A percentile compares a stretch with the other conserved stretches of the same genome.
These are phyloP conservation scores for Geotrypetes seraphini DNA, from an alignment of 2,797 vertebrate species.

Conservation along the genomic window DNA sequence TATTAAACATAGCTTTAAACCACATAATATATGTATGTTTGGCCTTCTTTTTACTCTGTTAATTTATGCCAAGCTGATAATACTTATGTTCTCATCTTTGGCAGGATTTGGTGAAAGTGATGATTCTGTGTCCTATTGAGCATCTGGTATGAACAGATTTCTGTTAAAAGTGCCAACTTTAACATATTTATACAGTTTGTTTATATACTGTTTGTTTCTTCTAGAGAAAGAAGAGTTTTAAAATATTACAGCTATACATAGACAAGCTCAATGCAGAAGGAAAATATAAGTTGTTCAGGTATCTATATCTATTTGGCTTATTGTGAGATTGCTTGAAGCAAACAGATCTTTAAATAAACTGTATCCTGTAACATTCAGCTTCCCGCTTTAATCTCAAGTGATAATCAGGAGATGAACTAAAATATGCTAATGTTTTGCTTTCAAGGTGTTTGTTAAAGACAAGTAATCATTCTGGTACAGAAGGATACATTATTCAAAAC, in stretches of 20 bases:
- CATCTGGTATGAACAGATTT: conserved; percentile 61
- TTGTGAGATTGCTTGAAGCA: background rate
- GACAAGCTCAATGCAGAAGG: conserved; percentile 74
- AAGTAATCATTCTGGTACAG: conserved; percentile 78
- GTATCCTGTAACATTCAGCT: background rate
- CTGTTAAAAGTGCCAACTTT: background rate
- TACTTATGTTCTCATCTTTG: too few relatives aligned
- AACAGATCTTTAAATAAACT: background rate
- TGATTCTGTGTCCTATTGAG: conserved; percentile 77
- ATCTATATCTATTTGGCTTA: conserved; percentile 15
- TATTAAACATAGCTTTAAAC: too few relatives aligned
- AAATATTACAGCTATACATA: conserved; percentile 75
- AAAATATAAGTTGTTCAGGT: conserved; percentile 87
- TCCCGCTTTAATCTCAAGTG: background rate
- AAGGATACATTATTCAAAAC: conserved; percentile 81
- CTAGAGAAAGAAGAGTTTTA: conserved; percentile 73
- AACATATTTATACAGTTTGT: background rate
- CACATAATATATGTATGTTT: too few relatives aligned
- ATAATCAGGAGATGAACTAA: background rate
- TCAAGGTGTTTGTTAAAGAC: conserved; percentile 83
- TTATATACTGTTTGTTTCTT: conserved; percentile 13
- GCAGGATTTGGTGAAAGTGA: conserved; percentile 73
- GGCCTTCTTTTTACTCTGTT: too few relatives aligned
- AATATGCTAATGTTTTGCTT: conserved; percentile 13
- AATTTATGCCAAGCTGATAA: too few relatives aligned